phyloP scores from a whole-genome alignment of 1,140 invertebrate species.

The Caenorhabditis brenneri region DNA sequence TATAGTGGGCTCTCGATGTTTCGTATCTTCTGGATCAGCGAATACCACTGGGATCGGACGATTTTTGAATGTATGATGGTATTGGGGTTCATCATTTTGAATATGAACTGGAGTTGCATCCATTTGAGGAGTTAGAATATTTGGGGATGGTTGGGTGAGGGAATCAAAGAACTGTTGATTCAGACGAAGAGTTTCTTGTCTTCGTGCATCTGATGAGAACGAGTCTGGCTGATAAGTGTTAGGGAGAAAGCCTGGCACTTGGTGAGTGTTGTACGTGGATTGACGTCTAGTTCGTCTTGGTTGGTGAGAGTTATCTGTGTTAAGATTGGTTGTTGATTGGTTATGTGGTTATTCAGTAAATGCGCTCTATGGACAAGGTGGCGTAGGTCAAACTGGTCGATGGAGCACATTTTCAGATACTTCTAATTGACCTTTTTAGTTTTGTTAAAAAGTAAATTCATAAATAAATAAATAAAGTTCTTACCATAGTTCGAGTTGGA shows the following conservation, averaged over 20 bases:
- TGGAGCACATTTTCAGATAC: too few relatives aligned
- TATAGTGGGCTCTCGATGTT: background rate
- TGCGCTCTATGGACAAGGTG: too few relatives aligned
- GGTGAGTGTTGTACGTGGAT: background rate
- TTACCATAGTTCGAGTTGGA: constrained; percentile 24
- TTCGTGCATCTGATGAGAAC: background rate
- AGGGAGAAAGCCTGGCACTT: constrained; percentile 19
- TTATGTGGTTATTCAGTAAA: background rate
- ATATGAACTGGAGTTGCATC: background rate
- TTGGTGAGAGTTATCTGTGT: constrained; percentile 35
- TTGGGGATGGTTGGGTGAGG: background rate
- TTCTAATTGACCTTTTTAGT: too few relatives aligned
- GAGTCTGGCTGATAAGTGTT: constrained; percentile 26
- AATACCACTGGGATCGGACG: constrained; percentile 11
- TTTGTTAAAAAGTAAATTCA: background rate
- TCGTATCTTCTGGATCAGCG: constrained; percentile 17
- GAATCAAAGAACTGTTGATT: constrained; percentile 22
- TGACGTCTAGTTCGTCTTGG: background rate
- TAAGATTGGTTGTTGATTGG: background rate
- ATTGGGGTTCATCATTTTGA: background rate
- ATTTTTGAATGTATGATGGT: constrained; percentile 15
- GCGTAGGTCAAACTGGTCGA: too few relatives aligned
- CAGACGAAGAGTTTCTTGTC: background rate
- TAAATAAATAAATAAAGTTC: background rate
- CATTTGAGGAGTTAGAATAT: constrained; percentile 7